These are phyloP conservation scores for Ellobius talpinus DNA, from an alignment of 2,113 vertebrate genomes.

Conservation along the genomic window DNA sequence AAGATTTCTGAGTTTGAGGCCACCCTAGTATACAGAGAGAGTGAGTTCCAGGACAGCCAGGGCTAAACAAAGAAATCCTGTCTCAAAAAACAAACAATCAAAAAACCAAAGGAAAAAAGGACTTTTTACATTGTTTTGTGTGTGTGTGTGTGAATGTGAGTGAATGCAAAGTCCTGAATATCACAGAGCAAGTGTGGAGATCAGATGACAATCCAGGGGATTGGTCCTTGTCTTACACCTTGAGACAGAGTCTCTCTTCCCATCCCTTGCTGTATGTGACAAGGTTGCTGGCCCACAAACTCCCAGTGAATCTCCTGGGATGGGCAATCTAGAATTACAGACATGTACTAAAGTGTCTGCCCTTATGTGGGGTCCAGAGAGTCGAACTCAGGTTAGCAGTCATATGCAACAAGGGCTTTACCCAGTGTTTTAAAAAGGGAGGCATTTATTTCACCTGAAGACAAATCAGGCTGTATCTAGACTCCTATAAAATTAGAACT, in stretches of 20 bases:
- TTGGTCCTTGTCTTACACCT: not conserved
- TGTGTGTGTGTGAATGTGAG: not conserved
- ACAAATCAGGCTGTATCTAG: not conserved
- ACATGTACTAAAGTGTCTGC: not conserved
- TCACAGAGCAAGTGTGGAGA: not conserved
- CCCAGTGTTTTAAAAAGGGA: not conserved
- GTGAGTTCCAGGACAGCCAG: not conserved
- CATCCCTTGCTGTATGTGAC: not conserved
- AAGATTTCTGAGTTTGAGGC: not conserved
- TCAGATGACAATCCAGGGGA: not conserved
- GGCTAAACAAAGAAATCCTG: not conserved
- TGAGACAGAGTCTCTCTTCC: not conserved
- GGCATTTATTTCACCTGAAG: not conserved
- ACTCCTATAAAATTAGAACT: constrained; percentile 50
- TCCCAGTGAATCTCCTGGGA: not conserved
- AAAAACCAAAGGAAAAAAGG: not conserved
- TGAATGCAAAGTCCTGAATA: not conserved
- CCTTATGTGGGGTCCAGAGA: not conserved
- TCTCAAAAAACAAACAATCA: not conserved
- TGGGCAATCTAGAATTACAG: not conserved
- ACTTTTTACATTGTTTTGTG: not conserved
- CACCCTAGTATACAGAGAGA: not conserved
- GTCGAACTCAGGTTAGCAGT: not conserved
- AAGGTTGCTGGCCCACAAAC: not conserved
- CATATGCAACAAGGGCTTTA: not conserved